phyloP scores from a whole-genome alignment of 2,888 invertebrate species.

The Leptopterna dolabrata region DNA sequence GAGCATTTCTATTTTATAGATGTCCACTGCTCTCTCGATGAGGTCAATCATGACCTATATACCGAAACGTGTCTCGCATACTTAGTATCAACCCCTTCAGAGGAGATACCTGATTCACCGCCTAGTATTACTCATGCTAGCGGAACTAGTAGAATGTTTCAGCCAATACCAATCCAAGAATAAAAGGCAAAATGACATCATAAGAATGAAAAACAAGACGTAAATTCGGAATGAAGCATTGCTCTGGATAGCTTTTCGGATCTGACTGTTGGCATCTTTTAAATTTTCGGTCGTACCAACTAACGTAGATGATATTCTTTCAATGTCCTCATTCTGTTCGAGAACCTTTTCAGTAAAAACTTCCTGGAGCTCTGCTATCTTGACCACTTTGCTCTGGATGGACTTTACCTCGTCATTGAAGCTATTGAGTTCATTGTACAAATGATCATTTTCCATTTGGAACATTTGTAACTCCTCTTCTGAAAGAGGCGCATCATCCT shows the following conservation, averaged over 20 bases:
- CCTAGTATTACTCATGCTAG: too few relatives aligned
- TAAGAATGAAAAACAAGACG: slow-evolving; percentile 93
- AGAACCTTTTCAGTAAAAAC: slow-evolving; percentile 96
- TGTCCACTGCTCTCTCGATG: too few relatives aligned
- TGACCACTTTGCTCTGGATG: slow-evolving; percentile 91
- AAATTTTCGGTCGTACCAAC: slow-evolving; percentile 95
- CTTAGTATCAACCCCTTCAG: too few relatives aligned
- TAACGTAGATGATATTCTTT: slow-evolving; percentile 87
- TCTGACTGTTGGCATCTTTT: slow-evolving; percentile 95
- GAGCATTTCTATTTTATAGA: too few relatives aligned
- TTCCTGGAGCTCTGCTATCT: slow-evolving; percentile 95
- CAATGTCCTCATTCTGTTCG: slow-evolving; percentile 93
- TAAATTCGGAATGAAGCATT: slow-evolving; percentile 95
- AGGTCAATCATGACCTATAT: too few relatives aligned
- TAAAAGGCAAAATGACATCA: slow-evolving; percentile 94
- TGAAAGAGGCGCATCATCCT: slow-evolving; percentile 66
- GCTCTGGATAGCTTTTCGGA: slow-evolving; percentile 95
- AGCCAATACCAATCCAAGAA: slow-evolving; percentile 99
- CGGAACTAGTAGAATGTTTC: too few relatives aligned
- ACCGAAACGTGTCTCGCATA: too few relatives aligned
- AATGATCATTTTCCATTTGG: slow-evolving; percentile 88
- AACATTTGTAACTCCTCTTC: slow-evolving; percentile 93
- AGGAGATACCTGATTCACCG: too few relatives aligned
- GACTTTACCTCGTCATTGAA: slow-evolving; percentile 88
- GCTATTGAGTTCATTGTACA: slow-evolving; percentile 88